Evolutionary conservation across 1,140 invertebrate species (phyloP), one percentile per base, ranked within the genome.

Genomic region (Muscidifurax raptorellus): DNA sequence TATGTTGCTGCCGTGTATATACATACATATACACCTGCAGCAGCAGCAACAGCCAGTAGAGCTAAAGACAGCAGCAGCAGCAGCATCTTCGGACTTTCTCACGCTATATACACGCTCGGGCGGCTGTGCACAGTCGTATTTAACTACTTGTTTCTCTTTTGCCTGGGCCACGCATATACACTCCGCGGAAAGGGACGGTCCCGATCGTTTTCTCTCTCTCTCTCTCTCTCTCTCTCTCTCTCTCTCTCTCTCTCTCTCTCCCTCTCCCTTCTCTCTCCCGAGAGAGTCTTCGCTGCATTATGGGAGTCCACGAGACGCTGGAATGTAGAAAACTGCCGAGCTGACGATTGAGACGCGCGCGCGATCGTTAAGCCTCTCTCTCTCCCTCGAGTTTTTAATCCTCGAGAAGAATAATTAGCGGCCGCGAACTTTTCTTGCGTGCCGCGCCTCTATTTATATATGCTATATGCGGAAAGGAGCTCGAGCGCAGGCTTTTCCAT

Each of bases 71-170:
- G 75, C 22, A 28, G 32, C 74, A 25, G 69, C 28, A 52, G 74
- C 30, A 76, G 32, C 28, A n/a, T 52, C 75, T 77, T n/a, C 44
- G 47, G 47, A 85, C 36, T 85, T 81, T 81, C 79, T 81, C 79
- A 81, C 84, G 79, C 84, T 76, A 27, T 66, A 67, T 32, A 67
- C 76, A 64, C 27, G 25, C 25, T 74, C 75, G 82, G 71, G 77
- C 59, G 44, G 77, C 85, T 81, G 83, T 82, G 85, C 84, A 85
- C 84, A 86, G 76, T 71, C 87, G 78, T 78, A 72, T 86, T 89
- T 89, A 88, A 89, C 88, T 88, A 88, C 88, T 87, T 89, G 87
- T 89, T 84, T 84, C 83, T 84, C 83, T 80, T 84, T 84, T 80
- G 83, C 67, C 36, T 52, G 75, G 71, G 18, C 77, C 78, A 80